Evolutionary conservation across 2,888 invertebrate genomes (phyloP).

Genomic region (Liopterus haemorrhoidalis): DNA sequence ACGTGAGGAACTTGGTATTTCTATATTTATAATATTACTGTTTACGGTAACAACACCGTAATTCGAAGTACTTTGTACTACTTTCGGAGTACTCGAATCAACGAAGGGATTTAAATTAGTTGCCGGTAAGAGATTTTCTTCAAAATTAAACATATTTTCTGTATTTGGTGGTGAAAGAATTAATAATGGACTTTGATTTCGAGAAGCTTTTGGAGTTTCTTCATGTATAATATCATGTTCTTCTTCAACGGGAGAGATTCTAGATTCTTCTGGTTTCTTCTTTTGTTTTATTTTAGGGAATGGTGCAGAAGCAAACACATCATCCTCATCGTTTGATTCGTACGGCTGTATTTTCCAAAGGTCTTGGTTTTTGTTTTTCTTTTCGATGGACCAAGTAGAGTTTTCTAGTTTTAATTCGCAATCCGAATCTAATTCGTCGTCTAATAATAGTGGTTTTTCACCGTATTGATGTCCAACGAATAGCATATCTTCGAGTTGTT

Average conservation of each 20-base stretch:
- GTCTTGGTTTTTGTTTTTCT: constrained; percentile 30
- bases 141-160: neutral
- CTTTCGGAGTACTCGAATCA: constrained; percentile 29
- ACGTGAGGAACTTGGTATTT: constrained; percentile 26
- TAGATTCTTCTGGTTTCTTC: constrained; percentile 15
- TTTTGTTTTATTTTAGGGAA: constrained; percentile 45
- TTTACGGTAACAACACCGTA: constrained; percentile 40
- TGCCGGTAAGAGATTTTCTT: neutral
- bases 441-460: constrained; percentile 66
- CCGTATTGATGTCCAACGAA: constrained; percentile 72
- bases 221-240: constrained; percentile 15
- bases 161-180: constrained; percentile 9
- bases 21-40: constrained; percentile 37
- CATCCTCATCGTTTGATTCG: constrained; percentile 47
- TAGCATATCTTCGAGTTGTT: constrained; percentile 51
- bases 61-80: constrained; percentile 34
- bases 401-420: constrained; percentile 42
- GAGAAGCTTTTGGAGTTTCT: constrained; percentile 20
- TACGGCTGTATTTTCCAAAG: constrained; percentile 43
- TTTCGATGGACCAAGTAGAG: constrained; percentile 35
- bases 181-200: constrained; percentile 22
- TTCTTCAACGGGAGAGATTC: constrained; percentile 15
- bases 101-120: constrained; percentile 41
- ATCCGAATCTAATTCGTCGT: constrained; percentile 69
- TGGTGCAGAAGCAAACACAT: constrained; percentile 67